Base-by-base conservation (phyloP, 2,888 invertebrate genomes). In the Emmelina monodactyla region DNA sequence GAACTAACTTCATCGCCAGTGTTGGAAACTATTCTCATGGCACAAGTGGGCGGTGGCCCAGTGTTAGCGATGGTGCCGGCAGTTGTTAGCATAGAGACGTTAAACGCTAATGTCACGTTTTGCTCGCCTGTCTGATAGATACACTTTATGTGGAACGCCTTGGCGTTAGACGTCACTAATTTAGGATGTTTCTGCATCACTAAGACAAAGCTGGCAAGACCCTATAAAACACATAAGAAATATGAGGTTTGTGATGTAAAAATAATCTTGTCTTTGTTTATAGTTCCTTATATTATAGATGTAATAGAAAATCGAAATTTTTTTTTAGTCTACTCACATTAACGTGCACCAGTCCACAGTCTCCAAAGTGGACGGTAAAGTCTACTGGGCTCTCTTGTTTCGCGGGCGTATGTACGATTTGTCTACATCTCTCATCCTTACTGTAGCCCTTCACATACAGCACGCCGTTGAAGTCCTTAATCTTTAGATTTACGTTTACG, bases 161-260 rank as follows among this genome's bases (percentile, higher is more conserved):
- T 94, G 3, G 97, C 94, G 57, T 92, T 92, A 62, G 92, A 92
- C 1, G 97, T 97, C 33, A 97, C 90, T 34, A 97, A 83, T 79
- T 94, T 94, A 0, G 95, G 94, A 85, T 97, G 97, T 72, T 94
- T 94, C 63, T 97, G 97, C 59, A 97, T 92, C 14, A 97, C 94
- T 29, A 97, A 82, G 1, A 96, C 92, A 62, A 95, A 96, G 59
- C 92, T 92, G 14, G 95, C 95, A 62, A 93, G 86, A 33, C 94
- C 94, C 90, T 91, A 66, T 38, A 66, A 62, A 32, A 31, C n/a
- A n/a, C n/a, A n/a, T n/a, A n/a, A n/a, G n/a, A n/a, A n/a, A n/a
- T n/a, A n/a, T n/a, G n/a, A n/a, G n/a, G n/a, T n/a, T n/a, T n/a
- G n/a, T n/a, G n/a, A n/a, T n/a, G n/a, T n/a, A n/a, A n/a, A n/a